Base-by-base conservation (phyloP, 2,113 vertebrate species). In the Salminus brasiliensis region DNA sequence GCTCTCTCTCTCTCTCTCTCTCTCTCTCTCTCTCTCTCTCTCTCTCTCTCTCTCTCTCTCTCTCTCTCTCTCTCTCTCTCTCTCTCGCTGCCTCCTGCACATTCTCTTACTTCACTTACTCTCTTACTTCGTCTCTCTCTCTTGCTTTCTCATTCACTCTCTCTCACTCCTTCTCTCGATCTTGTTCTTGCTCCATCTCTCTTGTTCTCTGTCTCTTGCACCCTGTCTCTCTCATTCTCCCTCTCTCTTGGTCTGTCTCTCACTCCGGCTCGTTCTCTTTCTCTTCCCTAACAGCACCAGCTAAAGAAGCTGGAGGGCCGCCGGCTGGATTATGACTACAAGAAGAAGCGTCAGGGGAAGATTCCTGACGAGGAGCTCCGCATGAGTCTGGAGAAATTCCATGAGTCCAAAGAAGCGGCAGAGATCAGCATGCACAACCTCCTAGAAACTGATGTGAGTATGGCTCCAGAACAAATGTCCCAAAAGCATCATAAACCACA, bases 321-420 rank as follows among this genome's bases (percentile, higher is more conserved):
- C 0, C 95, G 98, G 45, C 87, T 99, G 81, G 98, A 99, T 88
- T 98, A 97, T 0, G 97, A 99, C 86, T 99, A 99, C 88, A 99
- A 98, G 91, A 99, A 99, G 92, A 99, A 99, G 79, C 93, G 98
- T 0, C 97, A 98, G 85, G 98, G 98, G 63, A 98, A 96, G 88
- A 98, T 99, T 84, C 93, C 92, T 0, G 96, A 99, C 0, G 98
- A 99, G 82, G 98, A 99, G 72, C 89, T 99, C 6, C 92, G 95
- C 1, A 91, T 93, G 88, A 93, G 97, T 4, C 85, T 96, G 91
- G 98, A 98, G 87, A 99, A 99, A 82, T 99, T 99, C 0, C 92
- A 97, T 1, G 98, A 98, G 77, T 97, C 96, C 70, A 97, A 96
- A 93, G 97, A 98, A n/a, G 83, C 94, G 78, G 94, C 97, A 0